Evolutionary conservation across 1,140 invertebrate genomes (phyloP).

Genomic region (Idris sp.): DNA sequence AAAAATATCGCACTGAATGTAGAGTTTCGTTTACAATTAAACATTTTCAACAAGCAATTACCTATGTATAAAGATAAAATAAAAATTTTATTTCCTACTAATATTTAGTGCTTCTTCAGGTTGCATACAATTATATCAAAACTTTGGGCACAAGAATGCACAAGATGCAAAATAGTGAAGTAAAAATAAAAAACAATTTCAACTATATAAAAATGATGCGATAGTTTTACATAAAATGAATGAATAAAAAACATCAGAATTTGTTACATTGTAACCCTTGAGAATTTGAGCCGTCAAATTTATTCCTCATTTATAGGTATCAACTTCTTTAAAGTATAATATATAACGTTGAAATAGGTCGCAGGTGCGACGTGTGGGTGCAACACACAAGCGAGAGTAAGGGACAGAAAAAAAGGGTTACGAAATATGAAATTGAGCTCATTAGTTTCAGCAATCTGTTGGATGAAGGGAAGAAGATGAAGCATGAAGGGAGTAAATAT

Average conservation of each 20-base stretch:
- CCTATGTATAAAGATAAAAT: too few species aligned
- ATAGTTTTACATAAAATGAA: not conserved
- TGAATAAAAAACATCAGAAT: not conserved
- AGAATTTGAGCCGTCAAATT: constrained; percentile 21
- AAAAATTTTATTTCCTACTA: too few species aligned
- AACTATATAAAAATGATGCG: too few species aligned
- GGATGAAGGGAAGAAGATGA: constrained; percentile 51
- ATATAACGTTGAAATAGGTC: constrained; percentile 70
- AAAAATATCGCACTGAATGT: too few species aligned
- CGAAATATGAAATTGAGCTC: constrained; percentile 72
- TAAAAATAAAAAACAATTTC: too few species aligned
- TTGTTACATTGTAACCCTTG: not conserved
- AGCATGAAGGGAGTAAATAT: constrained; percentile 55
- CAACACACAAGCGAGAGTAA: constrained; percentile 24
- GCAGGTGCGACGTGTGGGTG: constrained; percentile 70
- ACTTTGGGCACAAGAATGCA: too few species aligned
- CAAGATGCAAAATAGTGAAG: too few species aligned
- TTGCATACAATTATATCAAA: too few species aligned
- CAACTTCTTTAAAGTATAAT: constrained; percentile 41
- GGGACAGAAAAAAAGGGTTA: constrained; percentile 40
- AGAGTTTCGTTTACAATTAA: too few species aligned
- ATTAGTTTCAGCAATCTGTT: constrained; percentile 74
- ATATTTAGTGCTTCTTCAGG: too few species aligned
- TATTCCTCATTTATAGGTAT: constrained; percentile 35
- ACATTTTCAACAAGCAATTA: too few species aligned